Evolutionary conservation across 2,888 invertebrate species (phyloP), one percentile per base, ranked within the genome.

Genomic region (Drosophila sordidula): DNA sequence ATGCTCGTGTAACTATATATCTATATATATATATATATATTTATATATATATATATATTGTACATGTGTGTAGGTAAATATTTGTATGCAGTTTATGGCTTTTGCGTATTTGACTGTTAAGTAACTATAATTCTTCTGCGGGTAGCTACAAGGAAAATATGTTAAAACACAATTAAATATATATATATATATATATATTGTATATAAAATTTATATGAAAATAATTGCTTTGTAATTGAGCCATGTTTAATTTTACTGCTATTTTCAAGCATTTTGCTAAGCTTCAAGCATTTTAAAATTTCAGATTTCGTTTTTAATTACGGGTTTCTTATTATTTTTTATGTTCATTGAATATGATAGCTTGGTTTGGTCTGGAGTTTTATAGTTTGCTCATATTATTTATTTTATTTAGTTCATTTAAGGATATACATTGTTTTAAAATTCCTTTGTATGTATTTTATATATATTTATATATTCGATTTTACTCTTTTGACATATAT

Each of bases 71-170:
- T 55, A 26, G 41, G 41, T 34, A 55, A 50, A 55, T 47, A 77
- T 51, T 54, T 46, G 14, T 26, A 51, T 55, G 18, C 39, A 51
- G 34, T 61, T 46, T 76, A 38, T 50, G 50, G 32, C 14, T 39
- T 39, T 16, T 52, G 25, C 14, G 47, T 39, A 39, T 55, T 55
- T 38, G 46, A 14, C 38, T 51, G 8, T 47, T 39, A 41, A 45
- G 49, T 46, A 12, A 16, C 16, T 51, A 29, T 51, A 59, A 59
- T 59, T 74, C 25, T 36, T 32, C 8, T 36, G 18, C 2, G 16
- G 3, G 1, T 5, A 26, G 11, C 22, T 38, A 11, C 39, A 36
- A 52, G 14, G 9, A 36, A 29, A 49, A 47, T 57, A 11, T 25
- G 34, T 12, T 34, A 8, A 34, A 18, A 6, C 9, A 8, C n/a